These are phyloP conservation scores for Lineus longissimus DNA, from an alignment of 1,140 invertebrate species.

Conservation along the genomic window DNA sequence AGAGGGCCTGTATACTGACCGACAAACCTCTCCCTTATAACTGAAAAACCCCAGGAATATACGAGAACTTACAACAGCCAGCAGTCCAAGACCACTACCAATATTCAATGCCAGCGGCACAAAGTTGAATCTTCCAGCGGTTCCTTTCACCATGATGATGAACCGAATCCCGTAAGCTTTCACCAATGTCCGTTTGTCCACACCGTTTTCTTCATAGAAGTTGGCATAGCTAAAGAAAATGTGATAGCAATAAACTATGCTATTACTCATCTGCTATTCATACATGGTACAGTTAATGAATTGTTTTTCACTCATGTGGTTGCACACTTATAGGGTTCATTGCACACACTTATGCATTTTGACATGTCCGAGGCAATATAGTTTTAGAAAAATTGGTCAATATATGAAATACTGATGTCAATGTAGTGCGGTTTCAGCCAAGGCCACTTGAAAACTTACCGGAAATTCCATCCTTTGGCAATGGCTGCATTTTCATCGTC, in stretches of 20 bases:
- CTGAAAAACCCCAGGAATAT: too few relatives aligned
- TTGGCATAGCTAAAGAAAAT: slow-evolving; percentile 57
- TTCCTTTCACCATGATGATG: slow-evolving; percentile 55
- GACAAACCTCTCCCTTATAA: too few relatives aligned
- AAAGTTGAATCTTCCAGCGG: slow-evolving; percentile 56
- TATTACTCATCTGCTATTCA: slow-evolving; percentile 16
- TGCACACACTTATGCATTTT: too few relatives aligned
- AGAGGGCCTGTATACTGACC: too few relatives aligned
- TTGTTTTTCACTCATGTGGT: too few relatives aligned
- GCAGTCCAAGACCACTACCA: slow-evolving; percentile 58
- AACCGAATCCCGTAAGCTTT: slow-evolving; percentile 60
- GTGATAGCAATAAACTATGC: slow-evolving; percentile 22
- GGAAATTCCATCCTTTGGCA: slow-evolving; percentile 58
- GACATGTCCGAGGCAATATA: too few relatives aligned
- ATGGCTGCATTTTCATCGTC: slow-evolving; percentile 42
- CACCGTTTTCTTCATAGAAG: slow-evolving; percentile 42
- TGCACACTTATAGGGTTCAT: too few relatives aligned
- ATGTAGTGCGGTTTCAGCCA: too few relatives aligned
- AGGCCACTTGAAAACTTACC: too few relatives aligned
- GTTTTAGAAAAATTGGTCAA: too few relatives aligned
- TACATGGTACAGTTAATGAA: neutral
- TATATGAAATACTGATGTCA: too few relatives aligned
- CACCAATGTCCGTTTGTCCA: slow-evolving; percentile 52
- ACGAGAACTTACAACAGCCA: slow-evolving; percentile 55
- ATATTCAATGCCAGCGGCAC: slow-evolving; percentile 57